phyloP scores from a whole-genome alignment of 2,113 vertebrate genomes.

The Cichladusa arquata region DNA sequence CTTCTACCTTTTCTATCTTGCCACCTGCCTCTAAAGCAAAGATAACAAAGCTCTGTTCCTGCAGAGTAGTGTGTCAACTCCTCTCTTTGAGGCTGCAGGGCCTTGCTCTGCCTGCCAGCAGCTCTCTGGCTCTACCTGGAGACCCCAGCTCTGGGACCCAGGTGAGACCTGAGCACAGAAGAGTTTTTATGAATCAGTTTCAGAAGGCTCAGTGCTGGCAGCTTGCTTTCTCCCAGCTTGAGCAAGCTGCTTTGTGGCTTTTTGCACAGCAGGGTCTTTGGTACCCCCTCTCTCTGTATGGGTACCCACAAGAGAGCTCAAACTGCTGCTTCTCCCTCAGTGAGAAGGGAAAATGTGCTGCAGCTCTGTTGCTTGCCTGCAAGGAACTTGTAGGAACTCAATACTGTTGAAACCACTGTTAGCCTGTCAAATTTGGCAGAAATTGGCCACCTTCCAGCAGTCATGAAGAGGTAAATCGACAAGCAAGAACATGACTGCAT shows the following conservation, averaged over 20 bases:
- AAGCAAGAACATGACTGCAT: not conserved
- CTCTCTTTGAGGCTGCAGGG: not conserved
- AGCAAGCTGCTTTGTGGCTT: not conserved
- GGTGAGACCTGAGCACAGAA: not conserved
- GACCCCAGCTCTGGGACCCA: not conserved
- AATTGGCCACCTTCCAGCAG: not conserved
- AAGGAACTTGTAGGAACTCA: not conserved
- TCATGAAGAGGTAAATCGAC: not conserved
- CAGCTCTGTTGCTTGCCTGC: not conserved
- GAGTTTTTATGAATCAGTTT: not conserved
- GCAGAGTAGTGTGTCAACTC: not conserved
- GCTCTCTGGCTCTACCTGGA: not conserved
- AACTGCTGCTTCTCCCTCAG: not conserved
- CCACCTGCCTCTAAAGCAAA: not conserved
- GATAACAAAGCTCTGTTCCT: not conserved
- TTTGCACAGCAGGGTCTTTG: not conserved
- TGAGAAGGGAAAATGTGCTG: not conserved
- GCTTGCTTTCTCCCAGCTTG: fast-evolving
- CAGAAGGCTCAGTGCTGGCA: not conserved
- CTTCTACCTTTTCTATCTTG: not conserved
- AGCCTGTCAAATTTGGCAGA: not conserved
- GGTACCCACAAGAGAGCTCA: not conserved
- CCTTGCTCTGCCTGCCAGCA: not conserved
- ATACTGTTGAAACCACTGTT: not conserved
- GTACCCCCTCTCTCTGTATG: not conserved